These are phyloP conservation scores for Sycophila sp. DNA, from an alignment of 1,140 invertebrate genomes.

Conservation along the genomic window DNA sequence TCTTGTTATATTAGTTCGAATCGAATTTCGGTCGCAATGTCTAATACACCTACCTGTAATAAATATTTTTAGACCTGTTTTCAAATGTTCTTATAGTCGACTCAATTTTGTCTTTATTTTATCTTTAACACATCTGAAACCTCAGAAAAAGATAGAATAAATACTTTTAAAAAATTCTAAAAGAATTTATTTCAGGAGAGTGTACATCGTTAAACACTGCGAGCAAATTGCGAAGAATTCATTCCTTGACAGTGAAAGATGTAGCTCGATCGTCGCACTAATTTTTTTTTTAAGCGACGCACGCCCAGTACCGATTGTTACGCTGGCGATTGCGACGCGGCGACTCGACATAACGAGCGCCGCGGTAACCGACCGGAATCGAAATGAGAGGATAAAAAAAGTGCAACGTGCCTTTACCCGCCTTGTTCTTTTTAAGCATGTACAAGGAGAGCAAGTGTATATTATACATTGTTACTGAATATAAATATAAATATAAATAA, in stretches of 20 bases:
- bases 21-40: conserved; percentile 17
- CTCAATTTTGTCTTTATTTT: too few relatives aligned
- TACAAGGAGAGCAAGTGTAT: conserved; percentile 10
- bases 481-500: conserved; percentile 28
- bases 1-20: too few relatives aligned
- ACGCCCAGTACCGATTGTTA: background rate
- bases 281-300: background rate
- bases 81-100: too few relatives aligned
- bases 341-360: background rate
- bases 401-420: conserved; percentile 31
- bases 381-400: conserved; percentile 7
- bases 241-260: conserved; percentile 36
- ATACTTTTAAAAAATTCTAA: too few relatives aligned
- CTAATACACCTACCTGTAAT: too few relatives aligned
- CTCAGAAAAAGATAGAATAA: conserved; percentile 5
- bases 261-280: background rate
- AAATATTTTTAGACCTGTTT: too few relatives aligned
- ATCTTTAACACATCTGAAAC: conserved; percentile 32
- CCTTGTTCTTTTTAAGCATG: conserved; percentile 18
- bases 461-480: conserved; percentile 34
- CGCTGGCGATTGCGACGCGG: background rate
- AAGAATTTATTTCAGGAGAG: too few relatives aligned
- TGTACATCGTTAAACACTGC: too few relatives aligned
- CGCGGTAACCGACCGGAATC: background rate
- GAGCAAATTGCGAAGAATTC: too few relatives aligned